Percentiles rank a stretch among this genome's conserved stretches.
These are phyloP conservation scores for Mus minutoides DNA, from an alignment of 2,797 vertebrate species.

Conservation along the genomic window DNA sequence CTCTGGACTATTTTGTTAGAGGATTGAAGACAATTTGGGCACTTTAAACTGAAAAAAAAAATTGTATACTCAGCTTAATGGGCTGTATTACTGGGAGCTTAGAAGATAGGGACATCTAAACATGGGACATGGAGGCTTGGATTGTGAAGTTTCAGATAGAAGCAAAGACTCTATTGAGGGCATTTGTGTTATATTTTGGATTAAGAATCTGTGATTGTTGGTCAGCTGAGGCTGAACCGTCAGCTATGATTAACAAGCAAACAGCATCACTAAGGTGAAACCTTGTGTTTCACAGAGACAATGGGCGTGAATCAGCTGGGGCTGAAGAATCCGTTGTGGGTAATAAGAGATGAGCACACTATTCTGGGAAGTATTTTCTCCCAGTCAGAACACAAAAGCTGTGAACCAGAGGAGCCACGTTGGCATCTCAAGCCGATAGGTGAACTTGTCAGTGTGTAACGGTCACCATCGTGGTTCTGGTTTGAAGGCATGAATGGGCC, in stretches of 20 bases:
- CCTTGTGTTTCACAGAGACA: neutral
- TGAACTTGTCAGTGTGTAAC: neutral
- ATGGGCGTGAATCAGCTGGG: neutral
- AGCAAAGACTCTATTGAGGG: neutral
- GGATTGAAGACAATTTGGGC: neutral
- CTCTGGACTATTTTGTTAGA: neutral
- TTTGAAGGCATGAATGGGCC: neutral
- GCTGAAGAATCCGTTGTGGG: neutral
- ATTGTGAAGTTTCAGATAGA: neutral
- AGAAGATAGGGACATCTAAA: neutral
- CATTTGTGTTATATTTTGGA: neutral
- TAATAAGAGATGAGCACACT: neutral
- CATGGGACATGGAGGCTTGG: neutral
- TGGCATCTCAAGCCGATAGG: neutral
- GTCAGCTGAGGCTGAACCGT: neutral
- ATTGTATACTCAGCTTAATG: neutral
- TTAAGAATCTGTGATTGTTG: neutral
- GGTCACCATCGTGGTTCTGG: neutral
- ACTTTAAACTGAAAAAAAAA: neutral
- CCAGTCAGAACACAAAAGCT: conserved; percentile 6
- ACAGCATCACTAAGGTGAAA: neutral
- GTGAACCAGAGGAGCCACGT: neutral
- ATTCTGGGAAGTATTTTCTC: neutral
- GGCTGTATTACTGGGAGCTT: neutral
- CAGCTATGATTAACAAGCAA: neutral